Evolutionary conservation across 2,888 invertebrate species (phyloP), one percentile per base, ranked within the genome.

Genomic region (Synergus japonicus): DNA sequence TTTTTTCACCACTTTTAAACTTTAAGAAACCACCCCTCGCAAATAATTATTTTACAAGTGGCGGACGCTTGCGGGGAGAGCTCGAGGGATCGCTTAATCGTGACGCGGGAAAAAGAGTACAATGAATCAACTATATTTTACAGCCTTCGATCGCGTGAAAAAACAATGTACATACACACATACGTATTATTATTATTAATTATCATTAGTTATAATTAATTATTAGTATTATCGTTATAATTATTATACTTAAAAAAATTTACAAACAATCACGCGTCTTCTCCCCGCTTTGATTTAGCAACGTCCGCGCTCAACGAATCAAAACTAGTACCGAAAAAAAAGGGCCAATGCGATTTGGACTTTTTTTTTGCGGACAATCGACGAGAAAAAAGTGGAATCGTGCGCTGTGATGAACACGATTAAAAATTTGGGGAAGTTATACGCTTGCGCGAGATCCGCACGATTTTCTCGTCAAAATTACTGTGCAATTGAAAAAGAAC

Each of bases 371-470:
- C 22, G n/a, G 4, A 49, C 37, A 15, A 18, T 44, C 22, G 22
- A 63, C 76, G 76, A 46, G 29, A 65, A 60, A 63, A 54, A 76
- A n/a, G 65, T 80, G 41, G 22, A 76, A 76, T 60, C 78, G 10
- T 5, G 41, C 18, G 41, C 22, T 15, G 7, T 44, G 46, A n/a
- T 60, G 66, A 78, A 76, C 43, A 66, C 60, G 76, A 79, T 46
- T 44, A 76, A 77, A 77, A 69, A 81, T 69, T 78, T 64, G 81
- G 79, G 81, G 81, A 81, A 81, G 81, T 79, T 79, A 66, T 69
- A 46, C 41, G 58, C 49, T 29, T 13, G 29, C 29, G 22, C 2
- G 8, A 69, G 29, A 18, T 54, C n/a, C 15, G 29, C 37, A 73
- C 37, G n/a, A 49, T 73, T 73, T 15, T 54, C n/a, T 3, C 54